A percentile compares a stretch with the other conserved stretches of the same genome.
These are phyloP conservation scores for Lomographa bimaculata DNA, from an alignment of 2,888 invertebrate species.

Conservation along the genomic window DNA sequence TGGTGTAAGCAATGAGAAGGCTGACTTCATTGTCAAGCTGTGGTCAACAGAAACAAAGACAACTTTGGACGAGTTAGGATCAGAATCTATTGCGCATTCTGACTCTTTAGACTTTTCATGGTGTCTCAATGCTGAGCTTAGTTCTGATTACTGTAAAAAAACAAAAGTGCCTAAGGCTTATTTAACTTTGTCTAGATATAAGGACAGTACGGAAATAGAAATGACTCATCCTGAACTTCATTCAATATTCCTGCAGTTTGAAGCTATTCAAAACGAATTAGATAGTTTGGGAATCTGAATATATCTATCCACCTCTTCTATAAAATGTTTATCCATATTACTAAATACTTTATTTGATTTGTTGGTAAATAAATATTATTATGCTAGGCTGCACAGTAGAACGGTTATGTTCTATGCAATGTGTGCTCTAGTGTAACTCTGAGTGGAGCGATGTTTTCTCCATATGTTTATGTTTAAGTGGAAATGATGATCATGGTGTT, in stretches of 20 bases:
- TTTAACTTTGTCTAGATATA: conserved; percentile 46
- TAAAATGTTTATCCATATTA: too few species aligned
- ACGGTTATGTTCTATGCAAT: too few species aligned
- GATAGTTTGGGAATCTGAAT: conserved; percentile 58
- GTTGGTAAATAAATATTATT: too few species aligned
- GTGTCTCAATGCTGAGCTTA: conserved; percentile 72
- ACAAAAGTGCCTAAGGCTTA: conserved; percentile 70
- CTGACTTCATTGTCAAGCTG: conserved; percentile 62
- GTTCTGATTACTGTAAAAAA: conserved; percentile 68
- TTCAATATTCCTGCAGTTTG: conserved; percentile 69
- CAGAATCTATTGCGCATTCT: conserved; percentile 42
- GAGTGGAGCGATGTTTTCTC: too few species aligned
- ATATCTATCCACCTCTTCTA: too few species aligned
- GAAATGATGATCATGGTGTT: too few species aligned
- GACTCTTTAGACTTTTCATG: conserved; percentile 57
- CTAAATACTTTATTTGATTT: too few species aligned
- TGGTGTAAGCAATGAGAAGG: conserved; percentile 61
- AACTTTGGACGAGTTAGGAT: conserved; percentile 59
- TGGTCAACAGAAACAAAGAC: conserved; percentile 68
- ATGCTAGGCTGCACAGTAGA: too few species aligned
- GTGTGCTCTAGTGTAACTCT: too few species aligned
- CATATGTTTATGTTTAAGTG: too few species aligned
- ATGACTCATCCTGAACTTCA: conserved; percentile 68
- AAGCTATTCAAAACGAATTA: conserved; percentile 71
- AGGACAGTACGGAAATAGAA: conserved; percentile 59